A percentile compares a stretch with the other conserved stretches of the same genome.
Conservation (phyloP, 2,797 vertebrate species). For the Leontocebus nigricollis region DNA sequence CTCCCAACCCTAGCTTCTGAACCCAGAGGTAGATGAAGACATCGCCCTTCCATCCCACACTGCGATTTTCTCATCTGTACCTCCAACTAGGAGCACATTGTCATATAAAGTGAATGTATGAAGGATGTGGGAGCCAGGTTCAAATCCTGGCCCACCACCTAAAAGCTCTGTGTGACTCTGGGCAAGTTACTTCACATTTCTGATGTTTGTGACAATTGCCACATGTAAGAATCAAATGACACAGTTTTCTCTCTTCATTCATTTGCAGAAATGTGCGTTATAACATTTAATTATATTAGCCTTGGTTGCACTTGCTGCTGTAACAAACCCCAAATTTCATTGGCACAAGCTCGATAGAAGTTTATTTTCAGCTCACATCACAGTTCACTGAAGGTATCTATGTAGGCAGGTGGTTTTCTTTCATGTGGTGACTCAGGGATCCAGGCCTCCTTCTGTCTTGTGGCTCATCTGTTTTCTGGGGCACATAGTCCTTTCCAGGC, state of each 20-base stretch:
- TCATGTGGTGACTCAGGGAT: not conserved
- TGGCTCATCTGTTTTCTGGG: not conserved
- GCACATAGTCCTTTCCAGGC: not conserved
- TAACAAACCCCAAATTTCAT: not conserved
- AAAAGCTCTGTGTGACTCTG: not conserved
- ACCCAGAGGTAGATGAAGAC: not conserved
- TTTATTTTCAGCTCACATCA: not conserved
- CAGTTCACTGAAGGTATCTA: not conserved
- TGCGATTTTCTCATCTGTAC: not conserved
- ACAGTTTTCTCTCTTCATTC: not conserved
- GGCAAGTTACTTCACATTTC: not conserved
- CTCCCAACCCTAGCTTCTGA: not conserved
- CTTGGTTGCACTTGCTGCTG: not conserved
- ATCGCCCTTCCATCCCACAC: fast-evolving
- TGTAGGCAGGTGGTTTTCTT: not conserved
- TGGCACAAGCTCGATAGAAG: not conserved
- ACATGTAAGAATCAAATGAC: not conserved
- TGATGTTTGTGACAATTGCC: not conserved
- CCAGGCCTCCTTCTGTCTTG: not conserved
- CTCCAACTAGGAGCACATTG: fast-evolving
- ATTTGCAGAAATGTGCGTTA: not conserved
- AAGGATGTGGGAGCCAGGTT: not conserved
- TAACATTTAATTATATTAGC: not conserved
- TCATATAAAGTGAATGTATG: not conserved
- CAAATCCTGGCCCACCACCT: not conserved